phyloP scores from a whole-genome alignment of 1,140 invertebrate species.

The Drosophila lini region DNA sequence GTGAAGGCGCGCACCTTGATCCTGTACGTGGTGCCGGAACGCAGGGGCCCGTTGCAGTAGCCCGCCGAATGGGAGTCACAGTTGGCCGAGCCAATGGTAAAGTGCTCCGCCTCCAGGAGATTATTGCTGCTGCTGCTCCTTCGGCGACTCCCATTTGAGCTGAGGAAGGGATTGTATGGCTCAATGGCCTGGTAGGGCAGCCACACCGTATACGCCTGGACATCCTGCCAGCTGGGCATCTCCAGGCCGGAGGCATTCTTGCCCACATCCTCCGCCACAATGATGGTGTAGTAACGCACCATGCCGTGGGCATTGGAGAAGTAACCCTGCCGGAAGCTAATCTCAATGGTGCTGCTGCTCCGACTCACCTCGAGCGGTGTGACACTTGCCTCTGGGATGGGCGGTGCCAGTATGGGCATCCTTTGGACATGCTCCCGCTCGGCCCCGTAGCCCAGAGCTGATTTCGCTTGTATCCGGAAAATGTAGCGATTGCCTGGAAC shows the following conservation, averaged over 20 bases:
- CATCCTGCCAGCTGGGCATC: constrained; percentile 96
- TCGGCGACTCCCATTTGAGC: constrained; percentile 80
- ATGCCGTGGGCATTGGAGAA: constrained; percentile 95
- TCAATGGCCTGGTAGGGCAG: constrained; percentile 96
- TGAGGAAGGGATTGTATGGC: constrained; percentile 94
- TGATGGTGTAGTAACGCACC: constrained; percentile 94
- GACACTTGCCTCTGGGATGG: constrained; percentile 89
- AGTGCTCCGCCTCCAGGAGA: constrained; percentile 87
- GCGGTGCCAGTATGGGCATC: constrained; percentile 94
- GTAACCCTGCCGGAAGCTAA: constrained; percentile 94
- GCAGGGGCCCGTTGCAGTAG: constrained; percentile 96
- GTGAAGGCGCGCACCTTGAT: constrained; percentile 97
- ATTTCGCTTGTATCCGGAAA: constrained; percentile 94
- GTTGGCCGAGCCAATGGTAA: constrained; percentile 92
- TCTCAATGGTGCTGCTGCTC: constrained; percentile 92
- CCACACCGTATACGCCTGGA: constrained; percentile 94
- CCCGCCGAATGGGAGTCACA: constrained; percentile 89
- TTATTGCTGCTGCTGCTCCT: constrained; percentile 74
- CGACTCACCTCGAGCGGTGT: constrained; percentile 92
- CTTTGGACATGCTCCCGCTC: constrained; percentile 89
- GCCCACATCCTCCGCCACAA: constrained; percentile 94
- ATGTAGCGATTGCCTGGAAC: constrained; percentile 92
- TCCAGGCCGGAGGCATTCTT: constrained; percentile 92
- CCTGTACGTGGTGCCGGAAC: constrained; percentile 94
- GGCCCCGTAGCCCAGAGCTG: constrained; percentile 92